These are phyloP conservation scores for Euglossa dilemma DNA, from an alignment of 1,140 invertebrate species.

Conservation along the genomic window DNA sequence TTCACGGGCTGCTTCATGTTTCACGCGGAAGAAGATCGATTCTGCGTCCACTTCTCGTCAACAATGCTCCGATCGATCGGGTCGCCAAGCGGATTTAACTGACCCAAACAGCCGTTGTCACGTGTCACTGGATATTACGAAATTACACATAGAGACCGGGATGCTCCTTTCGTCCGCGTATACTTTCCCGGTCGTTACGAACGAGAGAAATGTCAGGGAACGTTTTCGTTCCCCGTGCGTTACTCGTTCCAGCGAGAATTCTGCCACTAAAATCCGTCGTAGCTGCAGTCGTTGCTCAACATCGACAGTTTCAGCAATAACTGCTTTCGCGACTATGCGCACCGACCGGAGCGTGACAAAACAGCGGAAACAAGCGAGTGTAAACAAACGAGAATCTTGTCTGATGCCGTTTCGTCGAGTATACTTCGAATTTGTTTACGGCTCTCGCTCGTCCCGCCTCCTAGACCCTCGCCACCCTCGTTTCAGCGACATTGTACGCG, in stretches of 20 bases:
- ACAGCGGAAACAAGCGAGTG: slow-evolving; percentile 48
- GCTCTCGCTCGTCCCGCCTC: background rate
- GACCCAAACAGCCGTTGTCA: slow-evolving; percentile 9
- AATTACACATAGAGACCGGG: background rate
- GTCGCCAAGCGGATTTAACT: background rate
- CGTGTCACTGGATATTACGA: background rate
- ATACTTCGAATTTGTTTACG: slow-evolving; percentile 53
- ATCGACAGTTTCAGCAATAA: slow-evolving; percentile 20
- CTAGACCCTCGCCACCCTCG: background rate
- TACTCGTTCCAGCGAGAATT: background rate
- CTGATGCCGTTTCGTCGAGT: background rate
- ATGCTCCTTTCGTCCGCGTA: background rate
- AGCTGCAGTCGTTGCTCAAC: background rate
- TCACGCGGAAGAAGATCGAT: background rate
- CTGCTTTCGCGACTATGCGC: background rate
- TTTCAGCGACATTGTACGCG: slow-evolving; percentile 35
- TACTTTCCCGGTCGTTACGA: background rate
- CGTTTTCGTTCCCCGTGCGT: background rate
- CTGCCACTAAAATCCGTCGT: slow-evolving; percentile 8
- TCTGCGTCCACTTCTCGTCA: background rate
- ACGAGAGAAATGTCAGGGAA: background rate
- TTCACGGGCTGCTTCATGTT: slow-evolving; percentile 49
- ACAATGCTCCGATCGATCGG: slow-evolving; percentile 9
- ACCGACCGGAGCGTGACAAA: slow-evolving; percentile 24
- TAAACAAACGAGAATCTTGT: slow-evolving; percentile 62